phyloP scores from a whole-genome alignment of 2,797 vertebrate species.

The Lagocephalus sceleratus region DNA sequence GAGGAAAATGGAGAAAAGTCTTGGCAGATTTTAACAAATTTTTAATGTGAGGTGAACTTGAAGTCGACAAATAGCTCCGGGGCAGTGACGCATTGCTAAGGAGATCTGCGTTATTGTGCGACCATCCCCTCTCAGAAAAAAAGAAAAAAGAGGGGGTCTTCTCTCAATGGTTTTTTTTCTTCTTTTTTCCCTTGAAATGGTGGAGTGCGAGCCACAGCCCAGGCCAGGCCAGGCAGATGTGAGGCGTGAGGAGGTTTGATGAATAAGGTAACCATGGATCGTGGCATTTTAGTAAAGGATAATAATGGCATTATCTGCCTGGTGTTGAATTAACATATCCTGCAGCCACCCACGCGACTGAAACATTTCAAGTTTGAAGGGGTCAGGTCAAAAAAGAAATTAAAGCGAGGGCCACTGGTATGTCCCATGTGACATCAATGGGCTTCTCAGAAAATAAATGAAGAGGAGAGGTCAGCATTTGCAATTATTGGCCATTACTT shows the following conservation, averaged over 20 bases:
- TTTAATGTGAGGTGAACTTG: conserved; percentile 70
- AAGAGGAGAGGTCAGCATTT: conserved; percentile 40
- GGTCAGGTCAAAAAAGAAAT: conserved; percentile 56
- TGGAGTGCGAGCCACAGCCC: conserved; percentile 46
- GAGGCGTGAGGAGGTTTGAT: conserved; percentile 56
- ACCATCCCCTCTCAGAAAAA: conserved; percentile 49
- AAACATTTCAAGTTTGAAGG: conserved; percentile 52
- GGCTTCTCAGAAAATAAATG: conserved; percentile 51
- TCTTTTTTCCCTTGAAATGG: conserved; percentile 26
- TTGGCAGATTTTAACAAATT: conserved; percentile 55
- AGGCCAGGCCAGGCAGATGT: conserved; percentile 60
- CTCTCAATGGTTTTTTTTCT: conserved; percentile 45
- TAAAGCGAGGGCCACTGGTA: conserved; percentile 35
- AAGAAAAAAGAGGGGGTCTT: conserved; percentile 48
- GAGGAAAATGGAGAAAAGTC: neutral
- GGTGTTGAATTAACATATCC: conserved; percentile 65
- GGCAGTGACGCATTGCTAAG: conserved; percentile 70
- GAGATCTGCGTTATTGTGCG: conserved; percentile 54
- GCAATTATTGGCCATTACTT: conserved; percentile 47
- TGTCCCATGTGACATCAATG: conserved; percentile 49
- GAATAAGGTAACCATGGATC: conserved; percentile 67
- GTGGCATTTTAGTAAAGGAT: conserved; percentile 54
- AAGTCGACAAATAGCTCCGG: conserved; percentile 62
- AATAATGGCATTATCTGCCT: conserved; percentile 69
- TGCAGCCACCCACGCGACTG: conserved; percentile 67